Conservation (phyloP, 2,888 invertebrate genomes). For the Cosmia pyralina region DNA sequence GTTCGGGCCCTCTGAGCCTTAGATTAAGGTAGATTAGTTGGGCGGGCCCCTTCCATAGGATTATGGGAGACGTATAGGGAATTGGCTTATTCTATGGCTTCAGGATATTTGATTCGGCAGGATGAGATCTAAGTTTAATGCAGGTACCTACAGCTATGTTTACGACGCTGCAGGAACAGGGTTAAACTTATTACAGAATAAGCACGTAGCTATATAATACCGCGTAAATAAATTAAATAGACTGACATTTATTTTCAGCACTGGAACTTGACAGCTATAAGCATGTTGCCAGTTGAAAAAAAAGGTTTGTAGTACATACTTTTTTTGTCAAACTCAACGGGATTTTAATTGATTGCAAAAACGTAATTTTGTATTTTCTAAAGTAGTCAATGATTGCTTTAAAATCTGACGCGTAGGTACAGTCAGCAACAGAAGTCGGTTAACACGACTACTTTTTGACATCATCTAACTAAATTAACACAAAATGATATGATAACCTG, state of each 20-base stretch:
- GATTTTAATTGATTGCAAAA: no score
- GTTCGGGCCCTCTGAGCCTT: conserved; percentile 54
- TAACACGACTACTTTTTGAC: no score
- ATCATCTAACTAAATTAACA: no score
- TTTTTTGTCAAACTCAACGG: background rate
- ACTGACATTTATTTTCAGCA: background rate
- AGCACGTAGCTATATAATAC: background rate
- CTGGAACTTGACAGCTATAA: background rate
- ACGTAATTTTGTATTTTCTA: no score
- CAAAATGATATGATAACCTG: no score
- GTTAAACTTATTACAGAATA: background rate
- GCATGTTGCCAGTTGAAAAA: conserved; percentile 6
- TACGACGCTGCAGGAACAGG: background rate
- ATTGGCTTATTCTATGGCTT: conserved; percentile 50
- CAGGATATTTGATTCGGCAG: conserved; percentile 41
- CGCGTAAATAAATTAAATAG: no score
- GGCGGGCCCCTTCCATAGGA: conserved; percentile 44
- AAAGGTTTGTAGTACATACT: no score
- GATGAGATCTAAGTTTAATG: conserved; percentile 26
- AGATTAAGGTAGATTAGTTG: conserved; percentile 65
- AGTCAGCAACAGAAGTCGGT: no score
- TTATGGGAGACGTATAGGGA: conserved; percentile 55
- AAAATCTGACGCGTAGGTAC: background rate
- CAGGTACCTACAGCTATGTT: background rate
- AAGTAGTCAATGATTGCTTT: background rate